Percentiles rank a stretch among this genome's conserved stretches.
Conservation (phyloP, 2,113 vertebrate genomes). For the Sinosuthora webbiana region DNA sequence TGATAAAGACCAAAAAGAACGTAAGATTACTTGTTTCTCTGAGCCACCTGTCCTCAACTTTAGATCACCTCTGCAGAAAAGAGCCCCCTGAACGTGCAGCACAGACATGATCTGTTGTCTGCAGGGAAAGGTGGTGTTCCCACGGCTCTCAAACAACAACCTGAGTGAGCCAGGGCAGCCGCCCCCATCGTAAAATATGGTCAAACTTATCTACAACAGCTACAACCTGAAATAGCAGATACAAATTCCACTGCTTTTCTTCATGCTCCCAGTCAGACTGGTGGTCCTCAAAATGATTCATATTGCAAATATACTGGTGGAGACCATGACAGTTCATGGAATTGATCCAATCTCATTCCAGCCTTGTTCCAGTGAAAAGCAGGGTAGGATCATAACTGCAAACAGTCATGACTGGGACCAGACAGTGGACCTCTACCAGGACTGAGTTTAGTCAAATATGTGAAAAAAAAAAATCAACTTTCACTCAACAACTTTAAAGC, state of each 20-base stretch:
- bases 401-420: background rate
- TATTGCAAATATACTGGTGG: no score
- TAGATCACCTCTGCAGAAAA: constrained; percentile 44
- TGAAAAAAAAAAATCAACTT: background rate
- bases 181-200: background rate
- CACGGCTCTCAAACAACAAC: constrained; percentile 66
- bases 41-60: constrained; percentile 63
- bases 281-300: background rate
- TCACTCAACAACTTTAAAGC: background rate
- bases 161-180: background rate
- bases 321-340: background rate
- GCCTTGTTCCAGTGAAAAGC: background rate
- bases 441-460: background rate
- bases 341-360: background rate
- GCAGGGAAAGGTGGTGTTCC: constrained; percentile 46
- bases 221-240: background rate
- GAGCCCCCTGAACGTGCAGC: background rate
- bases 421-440: background rate
- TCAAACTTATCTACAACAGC: background rate
- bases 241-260: background rate
- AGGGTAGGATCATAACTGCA: background rate
- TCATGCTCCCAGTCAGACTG: background rate
- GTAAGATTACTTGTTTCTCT: constrained; percentile 62
- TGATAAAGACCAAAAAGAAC: constrained; percentile 51
- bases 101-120: constrained; percentile 16